phyloP scores from a whole-genome alignment of 2,888 invertebrate genomes.

The Caenorhabditis zanzibari region DNA sequence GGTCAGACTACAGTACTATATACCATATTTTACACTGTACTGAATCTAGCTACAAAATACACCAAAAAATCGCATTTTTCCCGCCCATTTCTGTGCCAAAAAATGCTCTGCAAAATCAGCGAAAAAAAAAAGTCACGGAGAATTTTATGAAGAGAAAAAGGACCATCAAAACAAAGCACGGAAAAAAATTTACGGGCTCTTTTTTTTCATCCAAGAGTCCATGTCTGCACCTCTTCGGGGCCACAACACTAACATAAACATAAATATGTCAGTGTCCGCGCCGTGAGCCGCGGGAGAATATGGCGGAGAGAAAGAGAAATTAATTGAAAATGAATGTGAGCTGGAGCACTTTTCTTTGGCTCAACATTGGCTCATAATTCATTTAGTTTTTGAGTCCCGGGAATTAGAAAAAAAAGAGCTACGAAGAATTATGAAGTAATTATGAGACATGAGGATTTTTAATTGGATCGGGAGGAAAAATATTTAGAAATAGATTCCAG shows the following conservation, averaged over 20 bases:
- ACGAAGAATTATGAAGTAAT: not conserved
- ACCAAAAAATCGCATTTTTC: too few relatives aligned
- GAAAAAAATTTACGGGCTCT: not conserved
- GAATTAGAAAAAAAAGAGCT: too few relatives aligned
- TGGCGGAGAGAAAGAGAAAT: conserved; percentile 24
- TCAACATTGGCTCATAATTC: conserved; percentile 11
- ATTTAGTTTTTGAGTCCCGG: conserved; percentile 1
- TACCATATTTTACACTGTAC: too few relatives aligned
- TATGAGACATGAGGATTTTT: not conserved
- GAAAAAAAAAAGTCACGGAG: not conserved
- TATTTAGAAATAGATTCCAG: not conserved
- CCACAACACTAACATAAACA: conserved; percentile 4
- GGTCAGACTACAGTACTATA: too few relatives aligned
- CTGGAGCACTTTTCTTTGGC: conserved; percentile 5
- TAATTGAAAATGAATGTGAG: conserved; percentile 54
- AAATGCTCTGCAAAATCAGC: not conserved
- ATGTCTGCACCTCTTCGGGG: not conserved
- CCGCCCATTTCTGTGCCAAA: too few relatives aligned
- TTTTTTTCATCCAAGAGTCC: conserved; percentile 5
- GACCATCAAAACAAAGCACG: conserved; percentile 9
- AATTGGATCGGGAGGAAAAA: not conserved
- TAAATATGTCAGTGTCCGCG: conserved; percentile 50
- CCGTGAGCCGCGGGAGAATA: not conserved
- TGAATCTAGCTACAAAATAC: too few relatives aligned
- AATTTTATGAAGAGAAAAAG: not conserved